These are phyloP conservation scores for Gobio occitaniae DNA, from an alignment of 2,797 vertebrate genomes.

Conservation along the genomic window DNA sequence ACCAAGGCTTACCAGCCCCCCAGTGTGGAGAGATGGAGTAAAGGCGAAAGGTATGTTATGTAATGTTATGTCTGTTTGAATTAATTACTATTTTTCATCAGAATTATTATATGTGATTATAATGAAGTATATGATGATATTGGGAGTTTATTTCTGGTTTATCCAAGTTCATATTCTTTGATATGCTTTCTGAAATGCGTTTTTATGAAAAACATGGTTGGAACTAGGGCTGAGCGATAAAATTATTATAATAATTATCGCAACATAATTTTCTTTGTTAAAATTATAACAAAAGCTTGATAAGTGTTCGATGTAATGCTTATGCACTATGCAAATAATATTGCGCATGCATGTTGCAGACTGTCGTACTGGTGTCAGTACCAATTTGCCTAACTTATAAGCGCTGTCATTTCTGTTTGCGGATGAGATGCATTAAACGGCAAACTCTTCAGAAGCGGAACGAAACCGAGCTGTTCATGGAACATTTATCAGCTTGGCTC, in stretches of 20 bases:
- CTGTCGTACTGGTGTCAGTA: background rate
- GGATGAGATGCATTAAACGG: background rate
- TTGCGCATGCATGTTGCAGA: background rate
- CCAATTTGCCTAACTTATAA: background rate
- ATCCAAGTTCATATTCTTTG: background rate
- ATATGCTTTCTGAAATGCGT: background rate
- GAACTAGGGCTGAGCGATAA: background rate
- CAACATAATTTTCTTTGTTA: background rate
- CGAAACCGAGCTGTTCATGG: background rate
- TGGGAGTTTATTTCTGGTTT: background rate
- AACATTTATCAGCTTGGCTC: too few relatives aligned
- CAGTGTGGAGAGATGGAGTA: slow-evolving; percentile 92
- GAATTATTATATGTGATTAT: background rate
- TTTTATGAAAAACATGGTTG: background rate
- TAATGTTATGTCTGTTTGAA: slow-evolving; percentile 58
- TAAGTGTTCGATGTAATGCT: background rate
- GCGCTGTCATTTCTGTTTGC: background rate
- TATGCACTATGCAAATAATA: background rate
- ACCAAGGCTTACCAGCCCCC: slow-evolving; percentile 85
- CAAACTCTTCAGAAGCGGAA: background rate
- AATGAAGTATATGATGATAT: background rate
- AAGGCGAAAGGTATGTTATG: slow-evolving; percentile 91
- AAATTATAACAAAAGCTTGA: background rate
- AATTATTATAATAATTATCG: background rate
- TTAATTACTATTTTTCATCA: background rate